Evolutionary conservation across 2,797 vertebrate genomes (phyloP).

Genomic region (Eremophila alpestris): DNA sequence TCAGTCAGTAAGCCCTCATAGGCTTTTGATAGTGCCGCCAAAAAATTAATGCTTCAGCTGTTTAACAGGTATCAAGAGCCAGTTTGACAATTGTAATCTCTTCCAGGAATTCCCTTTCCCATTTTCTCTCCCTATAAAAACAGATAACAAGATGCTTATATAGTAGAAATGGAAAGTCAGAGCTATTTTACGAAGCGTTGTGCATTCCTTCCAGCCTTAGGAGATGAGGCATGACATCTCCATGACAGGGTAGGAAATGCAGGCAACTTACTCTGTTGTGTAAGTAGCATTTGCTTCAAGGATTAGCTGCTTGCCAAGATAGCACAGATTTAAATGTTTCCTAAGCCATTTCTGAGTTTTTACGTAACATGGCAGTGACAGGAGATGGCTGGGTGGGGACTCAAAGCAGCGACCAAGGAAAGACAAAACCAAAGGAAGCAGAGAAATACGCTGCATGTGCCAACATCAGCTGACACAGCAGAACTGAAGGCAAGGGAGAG

Average conservation of each 20-base stretch:
- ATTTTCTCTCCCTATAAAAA: slow-evolving; percentile 77
- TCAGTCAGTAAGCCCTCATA: slow-evolving; percentile 56
- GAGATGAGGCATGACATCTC: slow-evolving; percentile 34
- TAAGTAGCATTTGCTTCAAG: slow-evolving; percentile 22
- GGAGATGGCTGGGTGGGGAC: neutral
- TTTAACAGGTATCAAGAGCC: slow-evolving; percentile 63
- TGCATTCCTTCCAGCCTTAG: slow-evolving; percentile 63
- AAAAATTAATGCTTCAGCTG: slow-evolving; percentile 63
- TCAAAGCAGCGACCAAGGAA: neutral
- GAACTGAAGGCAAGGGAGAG: neutral
- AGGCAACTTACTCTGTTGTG: neutral
- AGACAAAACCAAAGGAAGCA: neutral
- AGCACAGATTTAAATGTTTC: neutral
- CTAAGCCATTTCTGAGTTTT: neutral
- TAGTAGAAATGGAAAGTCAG: slow-evolving; percentile 81
- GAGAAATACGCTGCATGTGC: neutral
- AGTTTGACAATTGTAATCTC: slow-evolving; percentile 50
- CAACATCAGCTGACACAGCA: neutral
- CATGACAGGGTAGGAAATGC: neutral
- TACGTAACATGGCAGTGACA: neutral
- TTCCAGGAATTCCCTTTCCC: slow-evolving; percentile 81
- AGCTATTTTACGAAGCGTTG: slow-evolving; percentile 75
- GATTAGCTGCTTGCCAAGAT: neutral
- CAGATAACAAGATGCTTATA: slow-evolving; percentile 82
- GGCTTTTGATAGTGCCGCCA: slow-evolving; percentile 57